These are phyloP conservation scores for Alviniconcha marisindica DNA, from an alignment of 1,140 invertebrate genomes.

Conservation along the genomic window DNA sequence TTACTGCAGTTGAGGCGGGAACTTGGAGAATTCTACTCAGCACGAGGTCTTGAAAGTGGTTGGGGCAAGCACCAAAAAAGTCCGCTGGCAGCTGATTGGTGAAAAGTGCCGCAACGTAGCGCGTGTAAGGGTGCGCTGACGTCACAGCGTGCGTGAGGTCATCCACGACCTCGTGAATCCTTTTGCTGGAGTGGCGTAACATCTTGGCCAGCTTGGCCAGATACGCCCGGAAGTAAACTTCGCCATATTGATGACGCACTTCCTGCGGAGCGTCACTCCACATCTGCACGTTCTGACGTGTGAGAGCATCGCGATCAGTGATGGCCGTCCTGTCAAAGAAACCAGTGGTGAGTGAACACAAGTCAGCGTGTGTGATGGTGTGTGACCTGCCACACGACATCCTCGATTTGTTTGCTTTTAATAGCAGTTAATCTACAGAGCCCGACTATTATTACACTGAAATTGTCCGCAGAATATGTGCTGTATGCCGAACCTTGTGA, in stretches of 20 bases:
- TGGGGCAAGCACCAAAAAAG: slow-evolving; percentile 31
- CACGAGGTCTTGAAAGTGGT: slow-evolving; percentile 7
- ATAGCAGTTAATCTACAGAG: too few relatives aligned
- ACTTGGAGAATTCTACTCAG: background rate
- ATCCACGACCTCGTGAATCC: slow-evolving; percentile 44
- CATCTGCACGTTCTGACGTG: slow-evolving; percentile 43
- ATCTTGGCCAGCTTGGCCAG: slow-evolving; percentile 38
- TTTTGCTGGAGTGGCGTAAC: slow-evolving; percentile 39
- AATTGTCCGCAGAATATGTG: too few relatives aligned
- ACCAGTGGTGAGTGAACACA: too few relatives aligned
- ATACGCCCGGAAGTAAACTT: slow-evolving; percentile 50
- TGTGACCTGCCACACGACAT: too few relatives aligned
- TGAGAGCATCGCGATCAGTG: slow-evolving; percentile 33
- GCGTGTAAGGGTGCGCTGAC: slow-evolving; percentile 41
- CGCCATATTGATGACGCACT: slow-evolving; percentile 53
- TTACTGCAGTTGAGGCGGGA: background rate
- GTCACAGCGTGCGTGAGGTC: slow-evolving; percentile 47
- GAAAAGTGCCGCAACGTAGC: slow-evolving; percentile 46
- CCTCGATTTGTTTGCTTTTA: too few relatives aligned
- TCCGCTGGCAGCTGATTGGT: slow-evolving; percentile 42
- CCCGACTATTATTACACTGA: too few relatives aligned
- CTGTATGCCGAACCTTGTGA: too few relatives aligned
- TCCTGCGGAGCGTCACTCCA: slow-evolving; percentile 46
- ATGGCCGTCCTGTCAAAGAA: slow-evolving; percentile 48
- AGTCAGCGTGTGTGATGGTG: too few relatives aligned